phyloP scores from a whole-genome alignment of 2,888 invertebrate genomes.

The Chloroclysta siterata region DNA sequence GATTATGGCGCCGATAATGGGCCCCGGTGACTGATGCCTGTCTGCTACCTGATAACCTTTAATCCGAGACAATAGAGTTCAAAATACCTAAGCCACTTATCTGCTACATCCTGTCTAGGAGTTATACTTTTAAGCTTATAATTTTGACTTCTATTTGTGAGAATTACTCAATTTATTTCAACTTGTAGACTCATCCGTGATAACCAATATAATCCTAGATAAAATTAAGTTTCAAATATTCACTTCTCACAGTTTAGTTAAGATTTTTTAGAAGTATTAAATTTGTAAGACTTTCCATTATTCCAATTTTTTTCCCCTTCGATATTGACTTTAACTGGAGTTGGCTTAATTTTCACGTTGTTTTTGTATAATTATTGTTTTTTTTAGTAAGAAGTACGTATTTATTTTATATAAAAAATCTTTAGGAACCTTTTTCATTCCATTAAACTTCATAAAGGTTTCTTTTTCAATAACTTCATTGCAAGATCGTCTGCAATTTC shows the following conservation, averaged over 20 bases:
- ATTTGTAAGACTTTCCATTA: not conserved
- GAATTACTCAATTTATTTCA: slow-evolving; percentile 5
- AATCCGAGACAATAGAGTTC: slow-evolving; percentile 49
- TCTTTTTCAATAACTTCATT: not conserved
- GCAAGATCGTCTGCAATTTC: slow-evolving; percentile 1
- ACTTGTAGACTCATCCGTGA: slow-evolving; percentile 4
- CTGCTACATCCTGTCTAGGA: slow-evolving; percentile 2
- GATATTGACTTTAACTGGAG: not conserved
- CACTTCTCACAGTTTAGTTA: no score
- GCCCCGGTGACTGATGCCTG: slow-evolving; percentile 65
- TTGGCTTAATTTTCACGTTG: no score
- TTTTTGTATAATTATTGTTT: not conserved
- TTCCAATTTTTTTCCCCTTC: not conserved
- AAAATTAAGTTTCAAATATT: not conserved
- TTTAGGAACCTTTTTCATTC: not conserved
- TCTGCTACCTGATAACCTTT: slow-evolving; percentile 69
- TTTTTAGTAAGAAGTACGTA: no score
- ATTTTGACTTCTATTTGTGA: not conserved
- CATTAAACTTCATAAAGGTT: not conserved
- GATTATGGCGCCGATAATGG: slow-evolving; percentile 64
- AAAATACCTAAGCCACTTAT: slow-evolving; percentile 34
- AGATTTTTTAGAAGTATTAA: not conserved
- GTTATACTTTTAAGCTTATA: slow-evolving; percentile 3
- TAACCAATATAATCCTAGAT: slow-evolving; percentile 8
- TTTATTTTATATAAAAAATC: not conserved